Conservation (phyloP, 2,113 vertebrate genomes). For the Carettochelys insculpta region DNA sequence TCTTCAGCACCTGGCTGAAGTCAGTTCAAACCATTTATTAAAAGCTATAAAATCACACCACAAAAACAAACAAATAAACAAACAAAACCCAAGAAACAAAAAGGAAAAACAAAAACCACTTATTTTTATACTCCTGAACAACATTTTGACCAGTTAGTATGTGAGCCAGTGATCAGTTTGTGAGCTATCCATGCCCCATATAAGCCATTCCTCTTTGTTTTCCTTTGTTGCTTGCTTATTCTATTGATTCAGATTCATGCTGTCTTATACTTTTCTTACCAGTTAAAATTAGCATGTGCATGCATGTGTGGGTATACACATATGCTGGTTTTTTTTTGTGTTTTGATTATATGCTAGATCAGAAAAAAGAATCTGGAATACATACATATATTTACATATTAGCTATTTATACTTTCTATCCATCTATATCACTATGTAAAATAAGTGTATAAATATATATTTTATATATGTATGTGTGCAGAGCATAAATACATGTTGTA, state of each 20-base stretch:
- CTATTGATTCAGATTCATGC: not conserved
- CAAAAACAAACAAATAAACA: no score
- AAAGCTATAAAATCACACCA: not conserved
- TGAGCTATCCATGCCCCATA: not conserved
- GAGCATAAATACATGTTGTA: conserved; percentile 63
- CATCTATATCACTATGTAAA: conserved; percentile 45
- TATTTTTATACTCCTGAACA: not conserved
- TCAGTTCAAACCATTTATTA: not conserved
- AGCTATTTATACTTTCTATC: conserved; percentile 29
- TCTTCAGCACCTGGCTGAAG: not conserved
- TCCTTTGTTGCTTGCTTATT: conserved; percentile 32
- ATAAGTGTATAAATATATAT: conserved; percentile 57
- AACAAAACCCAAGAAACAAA: no score
- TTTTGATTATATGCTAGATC: conserved; percentile 16
- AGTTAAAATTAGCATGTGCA: not conserved
- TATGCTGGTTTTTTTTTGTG: not conserved
- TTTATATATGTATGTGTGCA: conserved; percentile 44
- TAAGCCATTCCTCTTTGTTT: not conserved
- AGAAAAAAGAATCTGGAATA: not conserved
- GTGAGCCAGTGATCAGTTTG: not conserved
- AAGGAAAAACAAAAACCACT: no score
- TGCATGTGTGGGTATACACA: not conserved
- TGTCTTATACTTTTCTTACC: not conserved
- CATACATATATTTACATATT: conserved; percentile 25
- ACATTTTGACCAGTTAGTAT: not conserved